Percentiles rank a stretch among this genome's conserved stretches.
Conservation (phyloP, 2,888 invertebrate species). For the Microplitis deprimator region DNA sequence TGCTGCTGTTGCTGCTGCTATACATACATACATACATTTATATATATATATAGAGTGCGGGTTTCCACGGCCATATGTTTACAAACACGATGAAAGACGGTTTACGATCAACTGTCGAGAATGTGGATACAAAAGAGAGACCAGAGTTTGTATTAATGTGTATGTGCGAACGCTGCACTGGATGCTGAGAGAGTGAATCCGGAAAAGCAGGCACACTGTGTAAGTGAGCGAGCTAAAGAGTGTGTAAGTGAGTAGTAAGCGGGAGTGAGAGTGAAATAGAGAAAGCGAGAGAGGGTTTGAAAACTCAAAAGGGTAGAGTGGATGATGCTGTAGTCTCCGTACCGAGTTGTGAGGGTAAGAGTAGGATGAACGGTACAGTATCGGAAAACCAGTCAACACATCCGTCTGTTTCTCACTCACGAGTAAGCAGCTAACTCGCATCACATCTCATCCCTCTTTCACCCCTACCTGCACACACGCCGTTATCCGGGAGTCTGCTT, state of each 20-base stretch:
- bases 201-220: constrained; percentile 6
- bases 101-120: constrained; percentile 12
- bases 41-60: not conserved
- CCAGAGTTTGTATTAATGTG: not conserved
- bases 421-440: not conserved
- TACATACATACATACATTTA: constrained; percentile 27
- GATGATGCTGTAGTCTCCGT: not conserved
- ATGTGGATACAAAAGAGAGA: constrained; percentile 29
- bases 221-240: not conserved
- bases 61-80: constrained; percentile 57
- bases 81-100: constrained; percentile 53
- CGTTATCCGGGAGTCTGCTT: not conserved
- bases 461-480: not conserved
- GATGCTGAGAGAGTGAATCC: not conserved
- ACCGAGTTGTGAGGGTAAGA: constrained; percentile 33
- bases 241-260: constrained; percentile 29
- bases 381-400: constrained; percentile 53
- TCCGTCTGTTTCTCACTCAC: constrained; percentile 44
- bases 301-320: constrained; percentile 29
- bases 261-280: constrained; percentile 38
- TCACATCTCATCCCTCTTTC: constrained; percentile 14
- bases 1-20: not conserved
- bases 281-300: constrained; percentile 30
- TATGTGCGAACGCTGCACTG: not conserved
- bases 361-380: constrained; percentile 41